Evolutionary conservation across 2,113 vertebrate genomes (phyloP).

Genomic region (Sapajus apella): DNA sequence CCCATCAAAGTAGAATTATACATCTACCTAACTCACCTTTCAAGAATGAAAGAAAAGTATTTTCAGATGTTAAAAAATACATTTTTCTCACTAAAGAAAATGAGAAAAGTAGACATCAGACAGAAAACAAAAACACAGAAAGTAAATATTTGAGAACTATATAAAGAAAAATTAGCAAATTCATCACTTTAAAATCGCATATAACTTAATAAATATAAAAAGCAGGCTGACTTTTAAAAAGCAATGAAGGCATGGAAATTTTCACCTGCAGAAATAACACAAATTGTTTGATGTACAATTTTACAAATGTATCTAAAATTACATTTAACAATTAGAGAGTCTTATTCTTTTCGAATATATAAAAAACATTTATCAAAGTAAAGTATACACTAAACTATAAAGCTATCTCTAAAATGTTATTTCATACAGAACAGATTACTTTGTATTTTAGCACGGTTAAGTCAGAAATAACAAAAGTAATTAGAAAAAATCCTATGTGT

Average conservation of each 20-base stretch:
- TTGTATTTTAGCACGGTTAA: neutral
- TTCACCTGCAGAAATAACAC: neutral
- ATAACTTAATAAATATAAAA: neutral
- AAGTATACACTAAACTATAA: neutral
- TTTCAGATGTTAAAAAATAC: neutral
- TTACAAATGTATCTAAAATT: neutral
- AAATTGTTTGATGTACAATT: neutral
- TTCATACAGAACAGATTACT: neutral
- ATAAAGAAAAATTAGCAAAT: neutral
- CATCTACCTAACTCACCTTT: neutral
- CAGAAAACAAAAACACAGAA: neutral
- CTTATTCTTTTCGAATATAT: neutral
- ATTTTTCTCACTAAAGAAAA: neutral
- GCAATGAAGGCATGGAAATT: neutral
- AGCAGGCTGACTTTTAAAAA: neutral
- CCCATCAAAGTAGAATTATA: neutral
- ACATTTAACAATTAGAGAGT: neutral
- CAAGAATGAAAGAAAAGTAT: neutral
- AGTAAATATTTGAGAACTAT: neutral
- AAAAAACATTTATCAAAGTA: neutral
- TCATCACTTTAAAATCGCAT: neutral
- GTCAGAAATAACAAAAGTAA: neutral
- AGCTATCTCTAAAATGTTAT: neutral
- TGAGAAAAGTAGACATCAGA: neutral
- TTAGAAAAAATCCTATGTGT: neutral